Evolutionary conservation across 2,888 invertebrate genomes (phyloP).

Genomic region (Mimas tiliae): DNA sequence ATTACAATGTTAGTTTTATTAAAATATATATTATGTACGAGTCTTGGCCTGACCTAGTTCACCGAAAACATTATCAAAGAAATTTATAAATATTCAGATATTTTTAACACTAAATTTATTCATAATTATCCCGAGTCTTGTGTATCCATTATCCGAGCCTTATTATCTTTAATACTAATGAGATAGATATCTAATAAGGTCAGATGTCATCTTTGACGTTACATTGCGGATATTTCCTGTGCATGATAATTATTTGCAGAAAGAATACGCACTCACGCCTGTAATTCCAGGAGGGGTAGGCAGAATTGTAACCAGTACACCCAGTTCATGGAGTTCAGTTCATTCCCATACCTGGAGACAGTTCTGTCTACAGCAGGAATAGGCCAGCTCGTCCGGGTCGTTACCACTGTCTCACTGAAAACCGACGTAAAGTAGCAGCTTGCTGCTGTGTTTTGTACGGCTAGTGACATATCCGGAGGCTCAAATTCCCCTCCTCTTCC

Average conservation of each 20-base stretch:
- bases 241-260: not conserved
- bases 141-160: not conserved
- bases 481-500: too few relatives aligned
- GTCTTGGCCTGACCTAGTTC: not conserved
- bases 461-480: too few relatives aligned
- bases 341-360: too few relatives aligned
- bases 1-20: not conserved
- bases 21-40: not conserved
- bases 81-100: constrained; percentile 17
- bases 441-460: too few relatives aligned
- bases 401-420: too few relatives aligned
- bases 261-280: too few relatives aligned
- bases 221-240: not conserved
- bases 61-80: not conserved
- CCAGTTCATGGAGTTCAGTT: too few relatives aligned
- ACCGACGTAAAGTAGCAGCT: too few relatives aligned
- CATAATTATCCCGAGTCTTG: constrained; percentile 16
- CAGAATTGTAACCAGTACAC: too few relatives aligned
- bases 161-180: constrained; percentile 15
- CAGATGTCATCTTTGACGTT: constrained; percentile 1
- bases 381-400: too few relatives aligned
- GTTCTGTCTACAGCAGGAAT: too few relatives aligned
- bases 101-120: constrained; percentile 18
- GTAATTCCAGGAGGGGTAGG: too few relatives aligned
- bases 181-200: not conserved